These are phyloP conservation scores for Hydrotaea diabolus DNA, from an alignment of 2,888 invertebrate species.

Conservation along the genomic window DNA sequence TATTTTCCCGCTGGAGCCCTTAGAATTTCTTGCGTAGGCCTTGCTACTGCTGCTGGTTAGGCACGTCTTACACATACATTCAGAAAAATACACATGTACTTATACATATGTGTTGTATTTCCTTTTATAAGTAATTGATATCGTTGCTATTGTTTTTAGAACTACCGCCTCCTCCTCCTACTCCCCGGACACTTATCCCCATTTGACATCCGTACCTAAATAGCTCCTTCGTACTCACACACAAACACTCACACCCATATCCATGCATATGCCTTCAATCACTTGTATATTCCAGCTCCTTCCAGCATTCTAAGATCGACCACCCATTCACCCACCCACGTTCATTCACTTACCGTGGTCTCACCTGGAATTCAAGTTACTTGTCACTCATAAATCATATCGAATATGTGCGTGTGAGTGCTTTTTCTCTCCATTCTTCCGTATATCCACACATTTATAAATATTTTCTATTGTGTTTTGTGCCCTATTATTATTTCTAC, in stretches of 20 bases:
- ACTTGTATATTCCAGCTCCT: no score
- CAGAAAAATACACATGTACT: no score
- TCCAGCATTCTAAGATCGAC: no score
- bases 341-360: neutral
- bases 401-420: conserved; percentile 24
- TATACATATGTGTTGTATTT: neutral
- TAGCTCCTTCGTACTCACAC: neutral
- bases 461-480: neutral
- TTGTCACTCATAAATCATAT: conserved; percentile 60
- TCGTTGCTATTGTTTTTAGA: conserved; percentile 3
- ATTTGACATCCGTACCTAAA: neutral
- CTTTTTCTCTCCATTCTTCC: neutral
- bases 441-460: neutral
- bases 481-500: conserved; percentile 14
- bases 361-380: conserved; percentile 16
- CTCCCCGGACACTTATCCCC: no score
- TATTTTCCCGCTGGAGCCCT: no score
- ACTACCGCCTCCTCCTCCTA: neutral
- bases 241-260: neutral
- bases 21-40: no score
- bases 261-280: neutral
- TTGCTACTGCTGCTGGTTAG: no score
- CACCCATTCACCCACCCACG: neutral
- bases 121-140: conserved; percentile 48
- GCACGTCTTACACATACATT: no score